phyloP scores from a whole-genome alignment of 2,888 invertebrate genomes.

The Callimorpha dominula region DNA sequence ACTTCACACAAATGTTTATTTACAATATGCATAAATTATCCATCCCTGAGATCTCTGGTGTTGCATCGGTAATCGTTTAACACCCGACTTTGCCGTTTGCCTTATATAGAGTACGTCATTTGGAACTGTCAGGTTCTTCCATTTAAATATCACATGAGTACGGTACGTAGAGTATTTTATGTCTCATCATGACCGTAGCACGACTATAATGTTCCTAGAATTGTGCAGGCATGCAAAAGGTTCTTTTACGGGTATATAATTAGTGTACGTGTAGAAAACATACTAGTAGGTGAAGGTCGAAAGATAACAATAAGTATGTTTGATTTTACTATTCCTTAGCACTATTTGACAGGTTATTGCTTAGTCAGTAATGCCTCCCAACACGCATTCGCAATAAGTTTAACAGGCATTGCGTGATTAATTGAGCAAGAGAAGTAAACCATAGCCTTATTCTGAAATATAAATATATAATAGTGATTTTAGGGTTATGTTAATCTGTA shows the following conservation, averaged over 20 bases:
- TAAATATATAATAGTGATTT: not conserved
- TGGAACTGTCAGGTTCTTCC: too few relatives aligned
- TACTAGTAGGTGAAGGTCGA: constrained; percentile 24
- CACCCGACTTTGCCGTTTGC: not conserved
- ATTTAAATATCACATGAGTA: not conserved
- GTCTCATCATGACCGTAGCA: not conserved
- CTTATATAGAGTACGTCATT: not conserved
- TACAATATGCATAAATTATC: not conserved
- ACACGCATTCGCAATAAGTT: constrained; percentile 56
- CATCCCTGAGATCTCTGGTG: not conserved
- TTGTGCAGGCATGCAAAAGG: not conserved
- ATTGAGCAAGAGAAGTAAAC: not conserved
- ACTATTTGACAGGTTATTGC: constrained; percentile 29
- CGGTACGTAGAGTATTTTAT: not conserved
- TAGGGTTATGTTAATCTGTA: not conserved
- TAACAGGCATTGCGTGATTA: not conserved
- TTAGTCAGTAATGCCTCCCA: constrained; percentile 56
- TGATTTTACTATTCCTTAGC: constrained; percentile 39
- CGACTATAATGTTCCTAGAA: not conserved
- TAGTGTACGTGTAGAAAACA: not conserved
- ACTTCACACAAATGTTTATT: too few relatives aligned
- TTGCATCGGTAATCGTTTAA: not conserved
- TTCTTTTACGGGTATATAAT: not conserved
- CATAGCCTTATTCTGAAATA: not conserved
- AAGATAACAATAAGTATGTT: constrained; percentile 32